Percentiles rank a stretch among this genome's conserved stretches.
Conservation (phyloP, 92 coral and sea anemone species). For the Zoanthus sansibaricus region DNA sequence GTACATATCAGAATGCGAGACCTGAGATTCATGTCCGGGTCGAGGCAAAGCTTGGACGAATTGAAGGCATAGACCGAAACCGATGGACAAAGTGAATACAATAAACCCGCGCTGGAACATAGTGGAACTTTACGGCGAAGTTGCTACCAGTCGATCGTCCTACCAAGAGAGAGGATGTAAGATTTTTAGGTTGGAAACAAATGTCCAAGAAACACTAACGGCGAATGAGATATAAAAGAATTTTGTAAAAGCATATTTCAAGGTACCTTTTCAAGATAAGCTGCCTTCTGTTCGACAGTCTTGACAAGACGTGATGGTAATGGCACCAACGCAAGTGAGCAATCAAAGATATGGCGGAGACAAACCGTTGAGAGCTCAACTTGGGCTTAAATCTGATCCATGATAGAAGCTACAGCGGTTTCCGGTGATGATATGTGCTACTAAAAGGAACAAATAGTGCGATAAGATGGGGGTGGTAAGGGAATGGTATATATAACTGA, state of each 20-base stretch:
- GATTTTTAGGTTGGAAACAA: not conserved
- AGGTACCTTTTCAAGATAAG: not conserved
- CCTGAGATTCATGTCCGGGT: constrained; percentile 3
- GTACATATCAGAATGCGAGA: constrained; percentile 6
- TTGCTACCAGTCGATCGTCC: not conserved
- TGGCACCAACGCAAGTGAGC: not conserved
- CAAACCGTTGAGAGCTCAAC: not conserved
- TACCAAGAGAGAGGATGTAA: not conserved
- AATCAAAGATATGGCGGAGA: not conserved
- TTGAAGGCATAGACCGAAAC: constrained; percentile 8
- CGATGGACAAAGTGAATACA: not conserved
- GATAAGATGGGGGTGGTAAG: too few species aligned
- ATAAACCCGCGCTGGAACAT: not conserved
- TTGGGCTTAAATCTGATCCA: constrained; percentile 1
- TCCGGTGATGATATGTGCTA: constrained; percentile 28
- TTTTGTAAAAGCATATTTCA: not conserved
- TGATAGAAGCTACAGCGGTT: not conserved
- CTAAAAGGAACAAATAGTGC: too few species aligned
- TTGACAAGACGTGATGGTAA: constrained; percentile 8
- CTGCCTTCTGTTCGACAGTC: not conserved
- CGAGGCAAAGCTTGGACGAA: not conserved
- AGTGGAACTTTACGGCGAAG: not conserved
- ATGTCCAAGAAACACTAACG: not conserved
- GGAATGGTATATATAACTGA: too few species aligned
- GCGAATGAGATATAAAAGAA: not conserved